These are phyloP conservation scores for Holacanthus passer DNA, from an alignment of 2,113 vertebrate species.

Conservation along the genomic window DNA sequence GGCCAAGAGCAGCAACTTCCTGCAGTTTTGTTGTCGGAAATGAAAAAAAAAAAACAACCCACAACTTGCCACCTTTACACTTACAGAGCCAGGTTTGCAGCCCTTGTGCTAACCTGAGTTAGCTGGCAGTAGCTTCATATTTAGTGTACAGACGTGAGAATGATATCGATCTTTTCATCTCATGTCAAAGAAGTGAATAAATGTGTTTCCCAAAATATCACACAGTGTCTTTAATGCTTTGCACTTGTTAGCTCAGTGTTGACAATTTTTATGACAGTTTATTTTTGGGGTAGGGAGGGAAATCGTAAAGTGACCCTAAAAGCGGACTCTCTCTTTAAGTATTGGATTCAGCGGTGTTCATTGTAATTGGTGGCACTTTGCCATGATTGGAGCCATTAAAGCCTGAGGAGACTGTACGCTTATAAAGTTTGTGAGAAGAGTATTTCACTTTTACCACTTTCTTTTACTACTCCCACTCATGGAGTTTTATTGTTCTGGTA, in stretches of 20 bases:
- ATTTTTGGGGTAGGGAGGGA: neutral
- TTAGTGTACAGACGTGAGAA: neutral
- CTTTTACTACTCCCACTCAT: slow-evolving; percentile 45
- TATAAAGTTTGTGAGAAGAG: slow-evolving; percentile 41
- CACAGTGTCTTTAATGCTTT: too few species aligned
- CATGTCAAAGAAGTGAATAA: too few species aligned
- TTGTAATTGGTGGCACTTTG: slow-evolving; percentile 16
- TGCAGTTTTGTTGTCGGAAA: too few species aligned
- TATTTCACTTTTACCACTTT: slow-evolving; percentile 51
- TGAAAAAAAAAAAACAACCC: too few species aligned
- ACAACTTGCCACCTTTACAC: too few species aligned
- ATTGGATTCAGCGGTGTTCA: slow-evolving; percentile 1
- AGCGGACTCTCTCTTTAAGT: neutral
- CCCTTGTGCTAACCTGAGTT: too few species aligned
- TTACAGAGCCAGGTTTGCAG: too few species aligned
- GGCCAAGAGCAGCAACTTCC: too few species aligned
- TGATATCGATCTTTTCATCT: too few species aligned
- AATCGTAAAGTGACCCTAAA: neutral
- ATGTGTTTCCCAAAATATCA: too few species aligned
- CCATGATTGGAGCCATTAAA: slow-evolving; percentile 23
- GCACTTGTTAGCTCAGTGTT: too few species aligned
- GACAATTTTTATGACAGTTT: neutral
- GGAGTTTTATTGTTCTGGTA: slow-evolving; percentile 51
- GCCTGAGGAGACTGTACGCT: slow-evolving; percentile 22
- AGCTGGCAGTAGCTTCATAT: too few species aligned